These are phyloP conservation scores for Selene dorsalis DNA, from an alignment of 2,797 vertebrate species.

Conservation along the genomic window DNA sequence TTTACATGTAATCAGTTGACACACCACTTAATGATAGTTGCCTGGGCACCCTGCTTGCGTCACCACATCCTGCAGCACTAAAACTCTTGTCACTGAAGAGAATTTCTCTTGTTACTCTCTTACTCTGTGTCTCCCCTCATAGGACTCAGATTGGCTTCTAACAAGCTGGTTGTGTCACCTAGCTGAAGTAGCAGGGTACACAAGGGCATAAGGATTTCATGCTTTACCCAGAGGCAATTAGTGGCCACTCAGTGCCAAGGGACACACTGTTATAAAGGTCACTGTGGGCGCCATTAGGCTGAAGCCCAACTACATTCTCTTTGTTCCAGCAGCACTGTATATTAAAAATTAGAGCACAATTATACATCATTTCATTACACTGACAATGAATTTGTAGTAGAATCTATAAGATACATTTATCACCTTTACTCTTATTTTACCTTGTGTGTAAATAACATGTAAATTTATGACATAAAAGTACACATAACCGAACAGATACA, in stretches of 20 bases:
- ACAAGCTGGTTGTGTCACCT: slow-evolving; percentile 26
- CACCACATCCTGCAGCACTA: slow-evolving; percentile 26
- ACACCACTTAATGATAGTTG: slow-evolving; percentile 49
- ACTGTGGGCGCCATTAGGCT: slow-evolving; percentile 12
- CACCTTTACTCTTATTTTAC: neutral
- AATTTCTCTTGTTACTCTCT: slow-evolving; percentile 16
- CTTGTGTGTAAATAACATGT: neutral
- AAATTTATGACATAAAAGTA: neutral
- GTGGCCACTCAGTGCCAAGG: slow-evolving; percentile 31
- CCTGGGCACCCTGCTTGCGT: slow-evolving; percentile 38
- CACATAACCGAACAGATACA: slow-evolving; percentile 6
- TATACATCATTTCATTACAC: slow-evolving; percentile 4
- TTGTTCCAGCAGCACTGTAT: slow-evolving; percentile 20
- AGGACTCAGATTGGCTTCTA: slow-evolving; percentile 20
- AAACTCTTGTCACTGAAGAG: slow-evolving; percentile 43
- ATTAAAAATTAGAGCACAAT: neutral
- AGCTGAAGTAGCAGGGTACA: slow-evolving; percentile 8
- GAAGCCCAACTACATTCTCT: slow-evolving; percentile 1
- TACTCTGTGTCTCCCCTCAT: neutral
- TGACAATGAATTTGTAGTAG: slow-evolving; percentile 1
- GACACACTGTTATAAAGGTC: slow-evolving; percentile 36
- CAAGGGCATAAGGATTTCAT: slow-evolving; percentile 13
- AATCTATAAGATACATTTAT: neutral
- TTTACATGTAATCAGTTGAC: slow-evolving; percentile 24
- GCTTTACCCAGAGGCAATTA: slow-evolving; percentile 56